Conservation (phyloP, 2,888 invertebrate genomes). For the Gastrophysa polygoni region DNA sequence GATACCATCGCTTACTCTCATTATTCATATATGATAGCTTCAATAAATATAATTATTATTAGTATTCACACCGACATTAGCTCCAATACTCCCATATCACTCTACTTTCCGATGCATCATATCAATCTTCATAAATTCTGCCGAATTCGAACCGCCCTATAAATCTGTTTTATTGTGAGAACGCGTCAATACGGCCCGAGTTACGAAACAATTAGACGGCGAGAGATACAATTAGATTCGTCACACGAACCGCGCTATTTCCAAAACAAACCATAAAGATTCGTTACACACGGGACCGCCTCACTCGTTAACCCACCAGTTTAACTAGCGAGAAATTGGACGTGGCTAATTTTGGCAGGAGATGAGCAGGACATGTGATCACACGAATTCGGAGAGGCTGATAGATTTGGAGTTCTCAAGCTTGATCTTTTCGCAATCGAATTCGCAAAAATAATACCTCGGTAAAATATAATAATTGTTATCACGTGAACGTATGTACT, state of each 20-base stretch:
- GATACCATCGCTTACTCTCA: too few species aligned
- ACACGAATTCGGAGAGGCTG: too few species aligned
- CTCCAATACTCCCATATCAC: not conserved
- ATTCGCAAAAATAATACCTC: too few species aligned
- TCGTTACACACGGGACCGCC: constrained; percentile 44
- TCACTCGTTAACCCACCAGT: constrained; percentile 43
- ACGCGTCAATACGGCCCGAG: constrained; percentile 17
- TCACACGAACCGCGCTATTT: constrained; percentile 39
- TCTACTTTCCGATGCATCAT: not conserved
- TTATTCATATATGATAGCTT: too few species aligned
- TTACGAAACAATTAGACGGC: constrained; percentile 31
- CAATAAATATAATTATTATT: too few species aligned
- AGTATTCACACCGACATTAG: too few species aligned
- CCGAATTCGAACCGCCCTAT: constrained; percentile 14
- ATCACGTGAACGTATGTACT: too few species aligned
- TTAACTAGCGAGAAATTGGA: constrained; percentile 48
- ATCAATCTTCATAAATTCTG: constrained; percentile 2
- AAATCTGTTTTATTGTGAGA: constrained; percentile 34
- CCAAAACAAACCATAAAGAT: constrained; percentile 52
- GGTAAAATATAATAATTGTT: too few species aligned
- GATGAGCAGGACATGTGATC: not conserved
- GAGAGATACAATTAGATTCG: constrained; percentile 42
- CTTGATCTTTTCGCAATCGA: too few species aligned
- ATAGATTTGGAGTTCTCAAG: too few species aligned
- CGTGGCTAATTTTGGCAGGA: constrained; percentile 44